Evolutionary conservation across 2,888 invertebrate species (phyloP).

Genomic region (Calliphora vomitoria): DNA sequence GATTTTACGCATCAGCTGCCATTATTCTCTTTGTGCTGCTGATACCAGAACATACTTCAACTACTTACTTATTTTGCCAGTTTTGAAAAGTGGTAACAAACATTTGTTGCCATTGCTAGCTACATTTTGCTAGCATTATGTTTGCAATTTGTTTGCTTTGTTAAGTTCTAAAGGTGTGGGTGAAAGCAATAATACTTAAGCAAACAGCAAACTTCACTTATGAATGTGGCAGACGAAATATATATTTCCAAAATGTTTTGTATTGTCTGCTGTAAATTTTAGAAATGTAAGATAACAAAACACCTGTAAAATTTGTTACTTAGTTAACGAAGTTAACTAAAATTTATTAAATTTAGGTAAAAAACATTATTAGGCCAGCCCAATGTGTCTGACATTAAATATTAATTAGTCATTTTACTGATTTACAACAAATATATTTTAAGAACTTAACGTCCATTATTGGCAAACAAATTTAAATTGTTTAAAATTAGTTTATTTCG

Average conservation of each 20-base stretch:
- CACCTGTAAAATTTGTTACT: not conserved
- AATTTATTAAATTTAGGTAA: not conserved
- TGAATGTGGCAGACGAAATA: not conserved
- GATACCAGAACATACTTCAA: too few species aligned
- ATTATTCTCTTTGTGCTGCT: slow-evolving; percentile 5
- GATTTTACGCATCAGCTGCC: slow-evolving; percentile 55
- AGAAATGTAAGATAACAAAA: not conserved
- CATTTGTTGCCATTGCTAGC: slow-evolving; percentile 20
- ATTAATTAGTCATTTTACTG: too few species aligned
- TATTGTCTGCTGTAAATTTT: too few species aligned
- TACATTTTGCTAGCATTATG: not conserved
- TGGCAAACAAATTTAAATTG: too few species aligned
- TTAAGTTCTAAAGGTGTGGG: not conserved
- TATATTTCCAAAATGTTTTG: not conserved
- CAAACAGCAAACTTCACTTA: not conserved
- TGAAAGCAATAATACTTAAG: not conserved
- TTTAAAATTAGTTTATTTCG: too few species aligned
- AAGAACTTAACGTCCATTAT: too few species aligned
- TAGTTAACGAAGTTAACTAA: not conserved
- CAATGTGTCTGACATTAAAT: too few species aligned
- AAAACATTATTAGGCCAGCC: not conserved
- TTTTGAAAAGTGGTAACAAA: slow-evolving; percentile 43
- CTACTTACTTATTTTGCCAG: not conserved
- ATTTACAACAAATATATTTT: too few species aligned
- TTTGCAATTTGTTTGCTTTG: not conserved